These are phyloP conservation scores for Drosophila lacicola DNA, from an alignment of 2,888 invertebrate genomes.

Conservation along the genomic window DNA sequence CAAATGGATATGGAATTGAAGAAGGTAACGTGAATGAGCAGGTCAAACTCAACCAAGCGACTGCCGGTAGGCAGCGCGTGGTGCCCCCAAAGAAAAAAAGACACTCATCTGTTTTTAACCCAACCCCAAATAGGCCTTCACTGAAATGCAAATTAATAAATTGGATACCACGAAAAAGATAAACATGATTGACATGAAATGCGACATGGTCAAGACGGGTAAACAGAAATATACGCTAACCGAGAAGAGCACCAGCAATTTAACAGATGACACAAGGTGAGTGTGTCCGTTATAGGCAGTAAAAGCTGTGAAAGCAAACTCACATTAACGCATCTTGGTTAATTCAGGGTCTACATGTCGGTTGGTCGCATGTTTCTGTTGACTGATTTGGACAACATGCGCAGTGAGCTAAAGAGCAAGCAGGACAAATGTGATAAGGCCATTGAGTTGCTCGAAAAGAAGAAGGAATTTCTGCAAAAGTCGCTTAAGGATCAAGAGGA, in stretches of 20 bases:
- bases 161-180: slow-evolving; percentile 91
- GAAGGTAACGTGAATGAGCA: slow-evolving; percentile 69
- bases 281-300: background rate
- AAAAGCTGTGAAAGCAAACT: background rate
- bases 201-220: slow-evolving; percentile 89
- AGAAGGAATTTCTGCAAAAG: slow-evolving; percentile 90
- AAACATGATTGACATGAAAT: slow-evolving; percentile 89
- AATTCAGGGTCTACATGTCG: slow-evolving; percentile 85
- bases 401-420: slow-evolving; percentile 87
- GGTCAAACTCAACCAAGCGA: background rate
- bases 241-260: slow-evolving; percentile 85
- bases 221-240: slow-evolving; percentile 91
- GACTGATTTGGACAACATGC: slow-evolving; percentile 88
- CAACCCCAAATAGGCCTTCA: slow-evolving; percentile 87
- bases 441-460: slow-evolving; percentile 89
- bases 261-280: slow-evolving; percentile 83
- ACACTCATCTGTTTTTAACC: slow-evolving; percentile 28
- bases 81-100: slow-evolving; percentile 19
- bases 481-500: slow-evolving; percentile 93
- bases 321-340: no score
- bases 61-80: slow-evolving; percentile 47
- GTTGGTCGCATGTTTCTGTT: slow-evolving; percentile 93
- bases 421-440: slow-evolving; percentile 88
- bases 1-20: slow-evolving; percentile 85
- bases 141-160: slow-evolving; percentile 92